Conservation (phyloP, 2,888 invertebrate species). For the Oligia fasciuncula region DNA sequence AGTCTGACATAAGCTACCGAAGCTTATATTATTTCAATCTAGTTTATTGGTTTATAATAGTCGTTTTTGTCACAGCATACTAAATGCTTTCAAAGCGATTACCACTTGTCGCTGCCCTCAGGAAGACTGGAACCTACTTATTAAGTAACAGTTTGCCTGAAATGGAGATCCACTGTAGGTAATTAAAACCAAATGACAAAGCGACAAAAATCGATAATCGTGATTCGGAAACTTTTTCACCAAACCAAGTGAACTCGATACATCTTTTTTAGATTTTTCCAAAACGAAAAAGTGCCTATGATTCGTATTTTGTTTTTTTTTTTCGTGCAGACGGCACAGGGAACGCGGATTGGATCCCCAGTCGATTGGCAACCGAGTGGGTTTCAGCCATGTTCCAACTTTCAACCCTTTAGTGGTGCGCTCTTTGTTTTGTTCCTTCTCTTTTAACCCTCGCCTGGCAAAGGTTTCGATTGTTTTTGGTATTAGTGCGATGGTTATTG, state of each 20-base stretch:
- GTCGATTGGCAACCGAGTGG: constrained; percentile 58
- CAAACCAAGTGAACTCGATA: constrained; percentile 21
- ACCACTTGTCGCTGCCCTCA: too few species aligned
- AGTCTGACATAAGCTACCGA: background rate
- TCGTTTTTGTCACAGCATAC: too few species aligned
- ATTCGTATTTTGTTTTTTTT: constrained; percentile 22
- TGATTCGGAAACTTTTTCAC: constrained; percentile 14
- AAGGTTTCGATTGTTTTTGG: constrained; percentile 14
- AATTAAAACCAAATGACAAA: background rate
- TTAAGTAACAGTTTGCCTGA: too few species aligned
- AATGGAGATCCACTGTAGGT: too few species aligned
- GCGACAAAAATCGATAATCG: constrained; percentile 12
- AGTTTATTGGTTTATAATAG: too few species aligned
- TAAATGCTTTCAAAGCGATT: too few species aligned
- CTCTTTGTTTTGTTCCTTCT: constrained; percentile 50
- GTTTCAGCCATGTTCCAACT: constrained; percentile 46
- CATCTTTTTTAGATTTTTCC: constrained; percentile 20
- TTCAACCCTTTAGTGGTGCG: constrained; percentile 48
- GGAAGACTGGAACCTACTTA: too few species aligned
- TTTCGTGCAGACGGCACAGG: constrained; percentile 11
- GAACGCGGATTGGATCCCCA: constrained; percentile 43
- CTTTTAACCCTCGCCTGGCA: constrained; percentile 21
- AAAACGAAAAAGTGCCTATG: constrained; percentile 19
- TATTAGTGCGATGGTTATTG: constrained; percentile 37
- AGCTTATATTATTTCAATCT: too few species aligned